These are phyloP conservation scores for Montipora capitata DNA, from an alignment of 92 coral and sea anemone genomes.

Conservation along the genomic window DNA sequence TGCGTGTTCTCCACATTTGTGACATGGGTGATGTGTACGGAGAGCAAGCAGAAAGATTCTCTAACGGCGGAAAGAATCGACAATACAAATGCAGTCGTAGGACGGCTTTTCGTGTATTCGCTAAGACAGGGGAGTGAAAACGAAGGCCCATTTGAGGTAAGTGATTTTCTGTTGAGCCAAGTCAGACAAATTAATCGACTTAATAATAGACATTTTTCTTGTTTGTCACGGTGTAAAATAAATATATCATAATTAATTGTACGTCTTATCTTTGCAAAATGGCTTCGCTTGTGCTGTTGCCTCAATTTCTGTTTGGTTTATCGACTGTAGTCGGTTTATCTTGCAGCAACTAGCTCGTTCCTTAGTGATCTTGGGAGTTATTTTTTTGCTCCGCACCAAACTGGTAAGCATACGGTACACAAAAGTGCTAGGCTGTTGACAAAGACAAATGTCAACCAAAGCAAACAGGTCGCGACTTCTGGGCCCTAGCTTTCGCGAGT, in stretches of 20 bases:
- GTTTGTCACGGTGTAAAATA: not conserved
- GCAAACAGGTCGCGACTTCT: not conserved
- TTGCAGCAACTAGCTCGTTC: not conserved
- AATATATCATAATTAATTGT: not conserved
- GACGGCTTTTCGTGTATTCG: constrained; percentile 72
- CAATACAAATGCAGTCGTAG: constrained; percentile 67
- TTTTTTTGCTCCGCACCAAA: not conserved
- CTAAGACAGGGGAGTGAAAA: constrained; percentile 45
- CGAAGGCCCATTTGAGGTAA: constrained; percentile 64
- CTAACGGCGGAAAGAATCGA: not conserved
- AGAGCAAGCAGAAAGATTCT: constrained; percentile 1
- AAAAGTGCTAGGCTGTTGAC: not conserved
- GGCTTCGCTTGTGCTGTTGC: too few relatives aligned
- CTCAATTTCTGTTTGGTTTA: not conserved
- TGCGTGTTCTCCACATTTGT: not conserved
- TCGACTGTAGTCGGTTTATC: not conserved
- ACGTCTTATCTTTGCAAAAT: not conserved
- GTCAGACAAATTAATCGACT: too few relatives aligned
- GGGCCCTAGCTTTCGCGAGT: not conserved
- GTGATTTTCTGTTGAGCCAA: not conserved
- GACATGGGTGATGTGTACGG: not conserved
- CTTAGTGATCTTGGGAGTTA: not conserved
- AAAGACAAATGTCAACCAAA: not conserved
- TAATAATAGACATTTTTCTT: not conserved
- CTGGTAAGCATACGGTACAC: not conserved